Base-by-base conservation (phyloP, 2,113 vertebrate species). In the Sinosuthora webbiana region DNA sequence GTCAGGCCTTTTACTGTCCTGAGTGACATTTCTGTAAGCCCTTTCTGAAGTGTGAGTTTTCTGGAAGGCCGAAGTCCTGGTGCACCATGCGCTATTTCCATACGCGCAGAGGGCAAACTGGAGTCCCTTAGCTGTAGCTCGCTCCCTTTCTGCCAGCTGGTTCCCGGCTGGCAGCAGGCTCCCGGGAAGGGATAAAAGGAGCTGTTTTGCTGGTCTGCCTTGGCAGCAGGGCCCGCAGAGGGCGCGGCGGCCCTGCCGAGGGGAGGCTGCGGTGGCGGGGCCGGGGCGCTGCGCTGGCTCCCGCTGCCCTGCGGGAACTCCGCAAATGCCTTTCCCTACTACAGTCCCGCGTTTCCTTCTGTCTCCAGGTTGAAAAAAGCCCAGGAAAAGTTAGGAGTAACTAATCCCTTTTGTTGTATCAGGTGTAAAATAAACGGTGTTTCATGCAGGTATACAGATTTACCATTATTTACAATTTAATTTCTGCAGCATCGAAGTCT, bases 251-350 rank as follows among this genome's bases (percentile, higher is more conserved):
- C 39, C 62, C 73, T 28, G 33, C 63, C 8, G 33, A 39, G 18
- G 5, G 4, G 37, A 23, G 60, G 31, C 44, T 10, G 35, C 10
- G 0, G 0, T 3, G 28, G 15, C 20, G 1, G 45, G 39, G 27
- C 59, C n/a, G 39, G 20, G 53, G 1, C n/a, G 41, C 37, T 55
- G 17, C 11, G 22, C 30, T 12, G 15, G 16, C 70, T 95, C 57
- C 42, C 22, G 5, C 68, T 73, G 35, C 14, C 42, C 52, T 55
- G 41, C 37, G 37, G 59, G 20, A 27, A 6, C 21, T 52, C 79
- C 56, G 30, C 33, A 39, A 33, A 9, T 18, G 16, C 6, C n/a
- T 33, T 27, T 67, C 33, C 30, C 23, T 33, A 2, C 47, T 13
- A 1, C 1, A 14, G 23, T 24, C 45, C 59, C 22, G 17, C 57